phyloP scores from a whole-genome alignment of 2,113 vertebrate species.

The Anarrhichthys ocellatus region DNA sequence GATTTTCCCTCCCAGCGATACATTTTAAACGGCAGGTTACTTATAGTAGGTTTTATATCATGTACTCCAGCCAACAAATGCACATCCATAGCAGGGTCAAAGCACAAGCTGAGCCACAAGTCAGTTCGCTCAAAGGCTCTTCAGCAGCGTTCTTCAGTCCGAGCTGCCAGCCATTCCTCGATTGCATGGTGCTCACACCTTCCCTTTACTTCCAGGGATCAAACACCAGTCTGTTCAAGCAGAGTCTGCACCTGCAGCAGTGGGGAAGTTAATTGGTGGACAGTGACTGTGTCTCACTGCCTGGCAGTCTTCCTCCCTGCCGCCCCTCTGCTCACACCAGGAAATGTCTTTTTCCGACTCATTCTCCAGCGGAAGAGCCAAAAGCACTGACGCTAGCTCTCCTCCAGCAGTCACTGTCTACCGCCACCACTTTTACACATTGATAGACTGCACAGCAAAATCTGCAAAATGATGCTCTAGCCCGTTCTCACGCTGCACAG shows the following conservation, averaged over 20 bases:
- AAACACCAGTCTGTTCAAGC: conserved; percentile 8
- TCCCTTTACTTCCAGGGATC: neutral
- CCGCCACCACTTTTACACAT: conserved; percentile 13
- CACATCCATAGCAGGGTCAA: neutral
- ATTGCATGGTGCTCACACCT: conserved; percentile 33
- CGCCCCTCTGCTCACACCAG: conserved; percentile 56
- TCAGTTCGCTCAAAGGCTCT: neutral
- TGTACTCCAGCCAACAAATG: neutral
- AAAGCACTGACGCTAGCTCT: conserved; percentile 22
- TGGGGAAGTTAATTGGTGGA: conserved; percentile 4
- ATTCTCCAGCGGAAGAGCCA: conserved; percentile 52
- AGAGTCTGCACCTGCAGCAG: neutral
- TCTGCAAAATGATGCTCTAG: neutral
- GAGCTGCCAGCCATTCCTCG: conserved; percentile 48
- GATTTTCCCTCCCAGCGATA: neutral
- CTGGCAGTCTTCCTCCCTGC: conserved; percentile 35
- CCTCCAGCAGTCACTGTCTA: conserved; percentile 15
- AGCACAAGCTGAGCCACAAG: conserved; percentile 8
- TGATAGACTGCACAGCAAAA: conserved; percentile 6
- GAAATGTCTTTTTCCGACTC: conserved; percentile 73
- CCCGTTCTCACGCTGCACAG: neutral
- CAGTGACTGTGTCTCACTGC: conserved; percentile 25
- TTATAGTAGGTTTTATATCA: neutral
- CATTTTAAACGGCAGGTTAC: neutral
- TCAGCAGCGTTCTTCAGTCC: neutral